Conservation (phyloP, 2,888 invertebrate genomes). For the Agriopis marginaria region DNA sequence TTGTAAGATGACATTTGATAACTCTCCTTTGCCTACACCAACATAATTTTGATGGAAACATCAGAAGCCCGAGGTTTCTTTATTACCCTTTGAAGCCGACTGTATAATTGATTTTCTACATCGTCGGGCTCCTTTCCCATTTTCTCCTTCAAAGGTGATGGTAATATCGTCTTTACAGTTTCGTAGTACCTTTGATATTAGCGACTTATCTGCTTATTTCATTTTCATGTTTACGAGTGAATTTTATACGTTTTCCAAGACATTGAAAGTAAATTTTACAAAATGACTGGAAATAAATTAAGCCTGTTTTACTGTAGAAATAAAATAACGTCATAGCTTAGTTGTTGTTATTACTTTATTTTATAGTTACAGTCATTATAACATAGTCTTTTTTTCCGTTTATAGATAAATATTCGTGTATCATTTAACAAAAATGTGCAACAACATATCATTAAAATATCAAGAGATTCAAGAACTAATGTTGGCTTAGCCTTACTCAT, state of each 20-base stretch:
- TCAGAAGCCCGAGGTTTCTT: constrained; percentile 56
- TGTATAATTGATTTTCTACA: constrained; percentile 75
- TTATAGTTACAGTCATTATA: constrained; percentile 69
- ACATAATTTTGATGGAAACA: constrained; percentile 59
- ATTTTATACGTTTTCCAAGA: background rate
- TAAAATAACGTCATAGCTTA: background rate
- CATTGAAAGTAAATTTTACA: background rate
- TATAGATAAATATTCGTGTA: constrained; percentile 66
- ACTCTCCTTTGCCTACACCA: background rate
- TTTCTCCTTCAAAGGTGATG: constrained; percentile 61
- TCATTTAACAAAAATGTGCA: constrained; percentile 69
- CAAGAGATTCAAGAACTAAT: constrained; percentile 41
- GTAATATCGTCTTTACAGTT: constrained; percentile 53
- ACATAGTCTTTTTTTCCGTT: constrained; percentile 66
- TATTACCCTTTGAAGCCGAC: constrained; percentile 64
- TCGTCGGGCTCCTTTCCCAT: constrained; percentile 61
- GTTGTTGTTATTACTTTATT: constrained; percentile 54
- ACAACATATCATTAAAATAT: constrained; percentile 57
- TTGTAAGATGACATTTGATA: background rate
- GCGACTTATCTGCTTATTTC: constrained; percentile 27
- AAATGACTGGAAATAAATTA: background rate
- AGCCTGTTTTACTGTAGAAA: background rate
- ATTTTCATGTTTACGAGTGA: constrained; percentile 4
- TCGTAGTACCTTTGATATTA: constrained; percentile 24
- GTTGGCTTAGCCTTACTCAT: constrained; percentile 62